Evolutionary conservation across 2,888 invertebrate species (phyloP).

Genomic region (Drosophila rubida): DNA sequence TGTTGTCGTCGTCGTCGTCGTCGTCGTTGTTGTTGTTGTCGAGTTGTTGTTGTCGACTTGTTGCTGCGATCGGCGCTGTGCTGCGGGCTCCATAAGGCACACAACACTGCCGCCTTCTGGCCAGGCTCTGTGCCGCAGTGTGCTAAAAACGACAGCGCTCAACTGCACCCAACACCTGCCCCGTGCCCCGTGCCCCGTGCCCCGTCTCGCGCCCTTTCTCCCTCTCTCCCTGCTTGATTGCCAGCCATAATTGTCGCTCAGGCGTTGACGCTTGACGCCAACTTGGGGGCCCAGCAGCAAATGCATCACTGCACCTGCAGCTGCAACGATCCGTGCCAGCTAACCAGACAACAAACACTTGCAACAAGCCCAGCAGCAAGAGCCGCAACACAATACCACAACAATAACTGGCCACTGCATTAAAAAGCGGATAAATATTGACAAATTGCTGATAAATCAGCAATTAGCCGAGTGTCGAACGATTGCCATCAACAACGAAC

Average conservation of each 20-base stretch:
- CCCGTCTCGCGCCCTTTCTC: not conserved
- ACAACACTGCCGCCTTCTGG: not conserved
- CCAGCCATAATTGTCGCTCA: constrained; percentile 72
- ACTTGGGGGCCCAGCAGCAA: constrained; percentile 23
- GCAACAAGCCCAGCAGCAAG: constrained; percentile 19
- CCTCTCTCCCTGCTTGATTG: constrained; percentile 56
- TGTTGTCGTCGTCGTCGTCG: not conserved
- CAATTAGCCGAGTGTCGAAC: constrained; percentile 33
- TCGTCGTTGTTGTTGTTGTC: constrained; percentile 25
- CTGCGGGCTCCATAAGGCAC: constrained; percentile 4
- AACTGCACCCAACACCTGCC: constrained; percentile 4
- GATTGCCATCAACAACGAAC: no score
- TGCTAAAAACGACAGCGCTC: constrained; percentile 35
- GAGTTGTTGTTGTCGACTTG: constrained; percentile 3
- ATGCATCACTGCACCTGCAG: constrained; percentile 47
- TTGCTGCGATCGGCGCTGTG: constrained; percentile 3
- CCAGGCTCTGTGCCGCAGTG: constrained; percentile 22
- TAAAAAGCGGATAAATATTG: constrained; percentile 39
- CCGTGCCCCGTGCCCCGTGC: no score
- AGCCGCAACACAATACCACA: constrained; percentile 6
- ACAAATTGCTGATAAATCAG: constrained; percentile 50
- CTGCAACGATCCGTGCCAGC: constrained; percentile 38
- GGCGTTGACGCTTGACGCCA: constrained; percentile 68
- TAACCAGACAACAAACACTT: constrained; percentile 20
- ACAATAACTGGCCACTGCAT: constrained; percentile 1